Percentiles rank a stretch among this genome's conserved stretches.
These are phyloP conservation scores for Caenorhabditis becei DNA, from an alignment of 2,888 invertebrate genomes.

Conservation along the genomic window DNA sequence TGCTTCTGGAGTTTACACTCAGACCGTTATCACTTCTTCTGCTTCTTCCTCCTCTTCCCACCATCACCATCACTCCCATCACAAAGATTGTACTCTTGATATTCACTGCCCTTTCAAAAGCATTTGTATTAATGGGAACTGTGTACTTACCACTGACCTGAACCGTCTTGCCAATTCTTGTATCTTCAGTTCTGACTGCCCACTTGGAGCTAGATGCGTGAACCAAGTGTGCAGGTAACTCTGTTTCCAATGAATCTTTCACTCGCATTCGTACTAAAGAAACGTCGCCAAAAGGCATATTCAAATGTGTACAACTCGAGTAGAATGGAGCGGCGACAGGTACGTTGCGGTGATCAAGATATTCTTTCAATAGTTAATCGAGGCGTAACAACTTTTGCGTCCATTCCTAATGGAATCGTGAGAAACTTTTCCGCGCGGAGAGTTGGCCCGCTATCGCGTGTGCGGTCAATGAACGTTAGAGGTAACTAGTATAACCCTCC, in stretches of 20 bases:
- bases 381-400: slow-evolving; percentile 58
- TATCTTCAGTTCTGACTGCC: not conserved
- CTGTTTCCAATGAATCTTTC: too few species aligned
- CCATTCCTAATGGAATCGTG: slow-evolving; percentile 60
- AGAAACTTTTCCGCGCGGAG: slow-evolving; percentile 41
- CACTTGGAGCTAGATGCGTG: not conserved
- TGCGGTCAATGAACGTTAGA: slow-evolving; percentile 21
- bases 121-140: slow-evolving; percentile 34
- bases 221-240: slow-evolving; percentile 1
- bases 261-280: not conserved
- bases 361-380: slow-evolving; percentile 62
- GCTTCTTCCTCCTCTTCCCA: slow-evolving; percentile 16
- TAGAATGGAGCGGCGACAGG: not conserved
- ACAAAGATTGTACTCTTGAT: slow-evolving; percentile 13
- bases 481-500: slow-evolving; percentile 21
- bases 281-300: not conserved
- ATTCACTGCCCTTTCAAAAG: slow-evolving; percentile 21
- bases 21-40: slow-evolving; percentile 11
- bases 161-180: not conserved
- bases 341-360: slow-evolving; percentile 40
- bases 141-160: slow-evolving; percentile 8
- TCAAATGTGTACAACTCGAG: slow-evolving; percentile 5
- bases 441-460: slow-evolving; percentile 33
- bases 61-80: slow-evolving; percentile 1
- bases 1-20: slow-evolving; percentile 27